A percentile compares a stretch with the other conserved stretches of the same genome.
phyloP scores from a whole-genome alignment of 2,888 invertebrate genomes.

The Caenorhabditis zanzibari region DNA sequence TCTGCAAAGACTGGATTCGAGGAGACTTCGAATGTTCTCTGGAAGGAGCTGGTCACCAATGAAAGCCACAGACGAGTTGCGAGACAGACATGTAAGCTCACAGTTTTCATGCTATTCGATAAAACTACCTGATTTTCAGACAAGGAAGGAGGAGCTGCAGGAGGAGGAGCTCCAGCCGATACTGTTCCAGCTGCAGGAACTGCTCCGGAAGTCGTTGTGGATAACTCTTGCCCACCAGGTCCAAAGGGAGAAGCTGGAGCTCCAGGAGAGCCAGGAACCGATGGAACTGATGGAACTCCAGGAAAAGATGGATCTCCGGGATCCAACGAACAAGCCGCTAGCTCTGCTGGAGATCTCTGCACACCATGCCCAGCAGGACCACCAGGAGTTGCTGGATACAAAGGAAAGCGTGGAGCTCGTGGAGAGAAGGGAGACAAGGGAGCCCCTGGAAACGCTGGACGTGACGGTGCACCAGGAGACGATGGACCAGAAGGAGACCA shows the following conservation, averaged over 20 bases:
- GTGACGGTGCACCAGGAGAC: constrained; percentile 78
- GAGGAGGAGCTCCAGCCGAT: constrained; percentile 36
- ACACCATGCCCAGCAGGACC: constrained; percentile 81
- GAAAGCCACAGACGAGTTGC: constrained; percentile 70
- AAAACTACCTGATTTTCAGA: constrained; percentile 36
- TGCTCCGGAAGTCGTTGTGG: constrained; percentile 44
- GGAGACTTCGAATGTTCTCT: constrained; percentile 78
- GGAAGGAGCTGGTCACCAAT: constrained; percentile 76
- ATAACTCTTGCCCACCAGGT: constrained; percentile 72
- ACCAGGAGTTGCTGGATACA: constrained; percentile 79
- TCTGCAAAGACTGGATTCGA: constrained; percentile 72
- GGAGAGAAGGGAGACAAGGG: constrained; percentile 80
- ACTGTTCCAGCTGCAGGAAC: constrained; percentile 27
- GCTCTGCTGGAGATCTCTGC: constrained; percentile 63
- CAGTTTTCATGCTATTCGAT: neutral
- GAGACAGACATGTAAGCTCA: constrained; percentile 72
- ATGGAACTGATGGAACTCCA: constrained; percentile 69
- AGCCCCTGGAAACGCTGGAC: constrained; percentile 73
- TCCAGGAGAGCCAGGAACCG: constrained; percentile 72
- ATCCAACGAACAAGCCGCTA: constrained; percentile 23
- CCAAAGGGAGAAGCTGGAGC: constrained; percentile 75
- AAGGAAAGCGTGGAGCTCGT: constrained; percentile 80
- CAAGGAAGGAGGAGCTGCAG: constrained; percentile 59
- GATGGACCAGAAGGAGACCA: constrained; percentile 81
- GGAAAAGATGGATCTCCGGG: constrained; percentile 68